phyloP scores from a whole-genome alignment of 1,140 invertebrate genomes.

The Metaphire vulgaris region DNA sequence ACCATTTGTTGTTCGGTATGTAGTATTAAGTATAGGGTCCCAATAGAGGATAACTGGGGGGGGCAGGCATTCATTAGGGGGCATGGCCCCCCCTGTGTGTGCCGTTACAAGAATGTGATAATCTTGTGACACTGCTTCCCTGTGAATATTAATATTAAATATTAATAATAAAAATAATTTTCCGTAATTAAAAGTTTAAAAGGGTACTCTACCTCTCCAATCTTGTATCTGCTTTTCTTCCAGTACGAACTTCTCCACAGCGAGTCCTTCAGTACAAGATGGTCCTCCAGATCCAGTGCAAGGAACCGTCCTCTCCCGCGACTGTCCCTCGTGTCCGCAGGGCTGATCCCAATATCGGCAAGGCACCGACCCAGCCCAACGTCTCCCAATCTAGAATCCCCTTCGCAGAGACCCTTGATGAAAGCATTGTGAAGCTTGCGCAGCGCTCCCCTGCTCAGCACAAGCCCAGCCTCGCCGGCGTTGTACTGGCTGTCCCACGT shows the following conservation, averaged over 20 bases:
- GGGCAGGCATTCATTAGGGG: too few species aligned
- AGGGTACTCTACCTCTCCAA: background rate
- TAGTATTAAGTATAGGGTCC: too few species aligned
- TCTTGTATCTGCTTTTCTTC: background rate
- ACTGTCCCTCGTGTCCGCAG: background rate
- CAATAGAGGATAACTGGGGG: too few species aligned
- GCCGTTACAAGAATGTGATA: too few species aligned
- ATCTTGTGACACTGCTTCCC: too few species aligned
- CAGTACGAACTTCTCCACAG: background rate
- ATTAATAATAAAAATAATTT: too few species aligned
- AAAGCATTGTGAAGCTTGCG: background rate
- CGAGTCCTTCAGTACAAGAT: background rate
- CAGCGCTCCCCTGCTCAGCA: background rate
- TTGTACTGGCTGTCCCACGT: background rate
- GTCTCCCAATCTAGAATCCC: background rate
- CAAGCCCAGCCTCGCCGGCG: background rate
- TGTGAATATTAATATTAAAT: too few species aligned
- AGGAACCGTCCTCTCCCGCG: background rate
- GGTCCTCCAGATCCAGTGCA: background rate
- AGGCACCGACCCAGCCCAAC: background rate
- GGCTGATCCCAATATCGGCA: background rate
- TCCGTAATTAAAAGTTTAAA: too few species aligned
- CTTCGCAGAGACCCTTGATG: background rate
- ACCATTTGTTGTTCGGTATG: too few species aligned
- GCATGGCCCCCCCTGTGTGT: too few species aligned